Percentiles rank a stretch among this genome's conserved stretches.
These are phyloP conservation scores for Corythoichthys intestinalis DNA, from an alignment of 2,113 vertebrate species.

Conservation along the genomic window DNA sequence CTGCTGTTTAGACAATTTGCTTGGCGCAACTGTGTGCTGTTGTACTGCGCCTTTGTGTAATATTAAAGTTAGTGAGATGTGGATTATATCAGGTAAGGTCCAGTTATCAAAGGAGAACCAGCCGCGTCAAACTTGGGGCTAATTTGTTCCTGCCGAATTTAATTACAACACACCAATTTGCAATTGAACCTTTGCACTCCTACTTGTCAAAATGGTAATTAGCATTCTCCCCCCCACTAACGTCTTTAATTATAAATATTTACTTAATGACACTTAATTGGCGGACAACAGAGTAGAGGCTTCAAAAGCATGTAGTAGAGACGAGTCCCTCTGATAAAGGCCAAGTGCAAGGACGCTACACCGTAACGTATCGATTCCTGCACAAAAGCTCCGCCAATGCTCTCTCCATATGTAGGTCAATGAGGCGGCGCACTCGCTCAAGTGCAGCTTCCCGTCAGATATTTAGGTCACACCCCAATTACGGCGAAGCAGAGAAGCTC, in stretches of 20 bases:
- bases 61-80: neutral
- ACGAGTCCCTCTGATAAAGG: neutral
- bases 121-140: neutral
- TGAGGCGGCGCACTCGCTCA: conserved; percentile 63
- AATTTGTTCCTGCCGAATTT: neutral
- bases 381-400: conserved; percentile 51
- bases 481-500: conserved; percentile 61
- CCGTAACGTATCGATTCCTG: conserved; percentile 49
- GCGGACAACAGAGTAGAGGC: neutral
- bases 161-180: neutral
- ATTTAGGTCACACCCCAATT: conserved; percentile 77
- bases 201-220: neutral
- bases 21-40: neutral
- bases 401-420: conserved; percentile 70
- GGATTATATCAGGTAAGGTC: neutral
- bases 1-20: neutral
- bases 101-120: neutral
- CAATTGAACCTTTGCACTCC: neutral
- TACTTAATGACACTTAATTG: conserved; percentile 2
- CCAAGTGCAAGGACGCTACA: conserved; percentile 30
- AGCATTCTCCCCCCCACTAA: neutral
- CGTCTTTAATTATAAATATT: neutral
- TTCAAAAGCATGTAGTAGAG: neutral
- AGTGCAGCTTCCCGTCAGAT: conserved; percentile 63
- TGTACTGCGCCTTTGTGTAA: neutral